Evolutionary conservation across 1,140 invertebrate genomes (phyloP).

Genomic region (Pachypeltis micranthus): DNA sequence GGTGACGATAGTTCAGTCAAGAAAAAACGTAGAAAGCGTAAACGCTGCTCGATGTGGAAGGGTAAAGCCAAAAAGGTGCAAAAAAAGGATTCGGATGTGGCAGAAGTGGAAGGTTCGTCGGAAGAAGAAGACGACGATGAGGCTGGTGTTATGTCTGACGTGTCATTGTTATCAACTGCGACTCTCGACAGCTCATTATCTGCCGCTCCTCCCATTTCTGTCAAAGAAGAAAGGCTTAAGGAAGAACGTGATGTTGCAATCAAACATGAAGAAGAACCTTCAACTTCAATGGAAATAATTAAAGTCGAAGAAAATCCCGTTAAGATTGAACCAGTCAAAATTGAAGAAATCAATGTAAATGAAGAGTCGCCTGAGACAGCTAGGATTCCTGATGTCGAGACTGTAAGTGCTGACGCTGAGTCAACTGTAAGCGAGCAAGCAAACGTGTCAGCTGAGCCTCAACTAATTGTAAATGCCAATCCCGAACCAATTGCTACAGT

Average conservation of each 20-base stretch:
- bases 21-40: slow-evolving; percentile 9
- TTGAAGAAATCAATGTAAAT: too few species aligned
- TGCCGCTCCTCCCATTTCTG: background rate
- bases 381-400: too few species aligned
- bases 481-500: too few species aligned
- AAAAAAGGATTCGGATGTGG: background rate
- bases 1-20: slow-evolving; percentile 2
- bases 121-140: background rate
- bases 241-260: background rate
- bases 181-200: background rate
- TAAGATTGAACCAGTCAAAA: background rate
- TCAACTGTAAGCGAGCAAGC: too few species aligned
- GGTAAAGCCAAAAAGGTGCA: slow-evolving; percentile 3
- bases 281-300: background rate
- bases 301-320: background rate
- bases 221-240: background rate
- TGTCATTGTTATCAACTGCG: background rate
- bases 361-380: too few species aligned
- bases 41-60: slow-evolving; percentile 12
- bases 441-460: too few species aligned
- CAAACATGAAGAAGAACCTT: background rate
- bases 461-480: too few species aligned
- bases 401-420: too few species aligned
- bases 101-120: background rate
- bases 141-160: background rate